phyloP scores from a whole-genome alignment of 2,113 vertebrate species.

The zebrafish (Danio rerio) region GRCz12tu NC_133191.1:45206501-45207000 shows the following conservation, averaged over 20 bases:
- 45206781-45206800: neutral
- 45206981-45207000: too few relatives aligned
- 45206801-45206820: neutral
- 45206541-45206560: neutral
- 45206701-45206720: conserved; percentile 42
- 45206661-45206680: conserved; percentile 8
- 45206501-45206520: neutral
- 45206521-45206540: neutral
- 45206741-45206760: conserved; percentile 44
- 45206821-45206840: neutral
- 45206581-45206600: conserved; percentile 31
- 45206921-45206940: too few relatives aligned
- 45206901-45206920: too few relatives aligned
- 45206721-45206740: conserved; percentile 40
- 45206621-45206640: neutral
- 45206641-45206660: neutral
- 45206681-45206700: neutral
- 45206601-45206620: neutral
- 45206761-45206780: neutral
- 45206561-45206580: conserved; percentile 21
- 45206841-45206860: neutral
- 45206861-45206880: too few relatives aligned
- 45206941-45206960: too few relatives aligned
- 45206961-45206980: too few relatives aligned
- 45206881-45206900: too few relatives aligned